These are phyloP conservation scores for Rallus crepitans DNA, from an alignment of 2,797 vertebrate genomes.

Conservation along the genomic window DNA sequence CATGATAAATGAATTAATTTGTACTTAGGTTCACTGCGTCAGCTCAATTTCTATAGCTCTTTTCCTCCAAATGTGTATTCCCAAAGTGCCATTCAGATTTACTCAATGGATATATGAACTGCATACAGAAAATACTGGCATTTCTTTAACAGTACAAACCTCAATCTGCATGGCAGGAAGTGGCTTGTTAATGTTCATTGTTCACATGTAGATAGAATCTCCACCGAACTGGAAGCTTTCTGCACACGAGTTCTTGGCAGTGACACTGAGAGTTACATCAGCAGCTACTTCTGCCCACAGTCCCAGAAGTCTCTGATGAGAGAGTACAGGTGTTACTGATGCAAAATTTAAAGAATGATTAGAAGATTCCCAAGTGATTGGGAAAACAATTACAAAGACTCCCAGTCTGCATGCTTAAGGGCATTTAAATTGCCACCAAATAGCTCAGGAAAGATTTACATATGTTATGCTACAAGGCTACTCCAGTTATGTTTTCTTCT, in stretches of 20 bases:
- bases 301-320: slow-evolving; percentile 16
- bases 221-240: background rate
- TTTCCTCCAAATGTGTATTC: background rate
- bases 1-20: slow-evolving; percentile 9
- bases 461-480: slow-evolving; percentile 14
- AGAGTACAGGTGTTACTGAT: slow-evolving; percentile 42
- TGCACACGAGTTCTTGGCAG: background rate
- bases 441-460: slow-evolving; percentile 34
- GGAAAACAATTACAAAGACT: slow-evolving; percentile 16
- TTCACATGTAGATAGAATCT: background rate
- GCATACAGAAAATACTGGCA: background rate
- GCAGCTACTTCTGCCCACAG: background rate
- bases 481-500: slow-evolving; percentile 9
- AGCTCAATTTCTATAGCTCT: background rate
- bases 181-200: background rate
- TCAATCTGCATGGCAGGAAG: background rate
- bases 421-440: slow-evolving; percentile 38
- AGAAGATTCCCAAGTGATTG: slow-evolving; percentile 30
- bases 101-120: background rate
- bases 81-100: background rate
- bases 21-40: background rate
- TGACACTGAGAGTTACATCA: background rate
- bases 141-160: background rate
- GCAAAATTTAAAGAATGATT: slow-evolving; percentile 63
- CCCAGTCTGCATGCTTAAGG: slow-evolving; percentile 3